Evolutionary conservation across 2,113 vertebrate genomes (phyloP), one percentile per base, ranked within the genome.

Genomic region (Passer domesticus): DNA sequence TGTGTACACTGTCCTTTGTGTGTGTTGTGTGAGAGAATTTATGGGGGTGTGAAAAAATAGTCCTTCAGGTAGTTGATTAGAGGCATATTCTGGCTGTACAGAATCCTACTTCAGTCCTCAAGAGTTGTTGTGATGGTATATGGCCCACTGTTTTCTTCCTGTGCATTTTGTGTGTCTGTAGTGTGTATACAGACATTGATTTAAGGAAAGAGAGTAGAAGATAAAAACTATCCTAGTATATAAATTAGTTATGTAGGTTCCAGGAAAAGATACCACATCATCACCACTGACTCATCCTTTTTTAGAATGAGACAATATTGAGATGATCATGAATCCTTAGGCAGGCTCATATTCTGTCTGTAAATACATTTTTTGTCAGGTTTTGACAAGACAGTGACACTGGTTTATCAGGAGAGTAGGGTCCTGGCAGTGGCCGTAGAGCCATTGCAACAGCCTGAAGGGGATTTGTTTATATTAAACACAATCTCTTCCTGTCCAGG

Each of bases 401-500:
- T 77, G 30, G 9, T 83, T 80, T 83, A 46, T 70, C 33, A 70
- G 56, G 35, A 78, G 55, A 60, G 31, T n/a, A 39, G 13, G 12
- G 73, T 82, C 10, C n/a, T 15, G 23, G 46, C 56, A 72, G 1
- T 78, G 47, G 24, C n/a, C 70, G 4, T 30, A 64, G 33, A 78
- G 23, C 55, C 13, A 13, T 5, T 73, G 11, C 63, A 88, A 56
- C 43, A 74, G 9, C 35, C 43, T 49, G 19, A 41, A 47, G 53
- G 23, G n/a, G 24, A 28, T 70, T 90, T 67, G 39, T 76, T 82
- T 86, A 3, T 55, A 31, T 67, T 88, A 83, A 94, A 67, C 0
- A 1, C 8, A 1, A 3, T 80, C 33, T 88, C 19, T 80, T 95
- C 18, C 80, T 88, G 83, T 96, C 25, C 87, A 99, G 99, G 97